phyloP scores from a whole-genome alignment of 1,140 invertebrate genomes.

The Drosophila varians region DNA sequence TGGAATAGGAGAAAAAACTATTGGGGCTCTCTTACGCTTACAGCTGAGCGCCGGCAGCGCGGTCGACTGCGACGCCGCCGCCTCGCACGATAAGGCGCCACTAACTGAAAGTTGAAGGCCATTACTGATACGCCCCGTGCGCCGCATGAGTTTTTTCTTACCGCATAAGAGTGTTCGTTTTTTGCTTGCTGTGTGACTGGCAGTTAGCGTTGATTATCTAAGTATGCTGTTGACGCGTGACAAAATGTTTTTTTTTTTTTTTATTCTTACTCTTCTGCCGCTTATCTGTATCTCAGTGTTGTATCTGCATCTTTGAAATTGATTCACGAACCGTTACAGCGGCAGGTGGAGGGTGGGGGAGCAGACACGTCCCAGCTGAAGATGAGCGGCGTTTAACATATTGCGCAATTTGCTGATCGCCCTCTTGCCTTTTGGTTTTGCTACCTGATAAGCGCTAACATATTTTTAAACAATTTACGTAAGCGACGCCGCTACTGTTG shows the following conservation, averaged over 20 bases:
- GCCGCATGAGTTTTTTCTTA: constrained; percentile 45
- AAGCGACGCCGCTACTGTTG: constrained; percentile 42
- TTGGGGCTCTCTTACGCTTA: constrained; percentile 19
- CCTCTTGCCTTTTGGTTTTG: background rate
- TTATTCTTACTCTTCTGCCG: background rate
- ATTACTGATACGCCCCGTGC: constrained; percentile 77
- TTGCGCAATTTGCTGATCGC: constrained; percentile 74
- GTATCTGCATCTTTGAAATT: constrained; percentile 64
- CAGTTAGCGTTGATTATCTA: constrained; percentile 78
- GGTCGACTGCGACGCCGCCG: constrained; percentile 41
- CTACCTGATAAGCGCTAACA: constrained; percentile 61
- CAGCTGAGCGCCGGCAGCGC: constrained; percentile 27
- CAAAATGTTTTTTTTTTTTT: constrained; percentile 51
- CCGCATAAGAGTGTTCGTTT: background rate
- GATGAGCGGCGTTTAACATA: constrained; percentile 67
- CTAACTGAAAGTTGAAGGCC: constrained; percentile 80
- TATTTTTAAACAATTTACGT: constrained; percentile 73
- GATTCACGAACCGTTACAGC: constrained; percentile 46
- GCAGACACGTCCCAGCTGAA: constrained; percentile 17
- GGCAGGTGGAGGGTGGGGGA: background rate
- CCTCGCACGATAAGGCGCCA: constrained; percentile 72
- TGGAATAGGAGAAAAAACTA: constrained; percentile 23
- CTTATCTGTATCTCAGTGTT: constrained; percentile 36
- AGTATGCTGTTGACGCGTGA: constrained; percentile 68
- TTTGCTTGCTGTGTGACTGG: constrained; percentile 40